A percentile compares a stretch with the other conserved stretches of the same genome.
Evolutionary conservation across 2,113 vertebrate species (phyloP).

Genomic region (Terrapene triunguis): DNA sequence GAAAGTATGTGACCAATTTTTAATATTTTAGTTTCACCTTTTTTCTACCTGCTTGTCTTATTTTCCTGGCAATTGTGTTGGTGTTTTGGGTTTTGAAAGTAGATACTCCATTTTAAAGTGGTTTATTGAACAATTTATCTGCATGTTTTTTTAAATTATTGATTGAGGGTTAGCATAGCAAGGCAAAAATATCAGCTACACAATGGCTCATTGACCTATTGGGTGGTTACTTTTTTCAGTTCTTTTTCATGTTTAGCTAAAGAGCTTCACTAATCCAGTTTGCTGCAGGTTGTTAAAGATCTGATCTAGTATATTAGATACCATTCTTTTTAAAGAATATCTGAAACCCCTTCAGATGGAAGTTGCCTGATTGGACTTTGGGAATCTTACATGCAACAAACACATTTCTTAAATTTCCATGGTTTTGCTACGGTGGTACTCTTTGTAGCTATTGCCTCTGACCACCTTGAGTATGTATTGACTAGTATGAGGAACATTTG

Average conservation of each 20-base stretch:
- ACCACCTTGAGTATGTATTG: not conserved
- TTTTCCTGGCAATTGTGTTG: not conserved
- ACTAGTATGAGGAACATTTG: not conserved
- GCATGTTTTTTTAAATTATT: not conserved
- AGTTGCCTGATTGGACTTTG: not conserved
- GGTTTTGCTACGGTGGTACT: not conserved
- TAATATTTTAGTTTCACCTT: not conserved
- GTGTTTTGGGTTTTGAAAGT: not conserved
- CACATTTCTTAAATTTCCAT: not conserved
- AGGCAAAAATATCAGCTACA: not conserved
- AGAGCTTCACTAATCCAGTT: fast-evolving
- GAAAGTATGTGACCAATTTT: not conserved
- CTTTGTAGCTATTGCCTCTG: not conserved
- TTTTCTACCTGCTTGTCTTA: not conserved
- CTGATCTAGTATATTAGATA: not conserved
- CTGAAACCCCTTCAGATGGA: not conserved
- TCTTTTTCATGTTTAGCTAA: not conserved
- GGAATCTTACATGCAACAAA: not conserved
- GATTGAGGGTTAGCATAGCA: not conserved
- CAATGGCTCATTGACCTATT: not conserved
- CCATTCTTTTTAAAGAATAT: not conserved
- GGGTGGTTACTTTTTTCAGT: not conserved
- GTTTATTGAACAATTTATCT: not conserved
- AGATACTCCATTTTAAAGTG: not conserved
- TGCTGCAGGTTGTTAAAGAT: not conserved